These are phyloP conservation scores for Cordilura impudica DNA, from an alignment of 2,888 invertebrate genomes.

Conservation along the genomic window DNA sequence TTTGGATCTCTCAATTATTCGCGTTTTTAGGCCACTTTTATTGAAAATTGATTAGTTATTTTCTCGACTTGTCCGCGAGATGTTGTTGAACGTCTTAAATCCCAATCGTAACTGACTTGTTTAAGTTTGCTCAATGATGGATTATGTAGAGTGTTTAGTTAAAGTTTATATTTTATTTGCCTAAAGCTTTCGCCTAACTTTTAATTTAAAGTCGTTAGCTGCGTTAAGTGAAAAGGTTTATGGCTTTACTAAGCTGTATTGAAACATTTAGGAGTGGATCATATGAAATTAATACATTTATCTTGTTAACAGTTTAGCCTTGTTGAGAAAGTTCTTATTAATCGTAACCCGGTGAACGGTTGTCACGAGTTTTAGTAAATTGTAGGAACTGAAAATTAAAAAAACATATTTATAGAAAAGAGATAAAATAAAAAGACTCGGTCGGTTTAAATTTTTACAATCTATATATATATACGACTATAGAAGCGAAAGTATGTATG, in stretches of 20 bases:
- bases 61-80: conserved; percentile 28
- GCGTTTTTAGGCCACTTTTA: conserved; percentile 54
- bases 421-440: too few relatives aligned
- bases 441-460: too few relatives aligned
- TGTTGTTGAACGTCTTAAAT: conserved; percentile 38
- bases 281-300: too few relatives aligned
- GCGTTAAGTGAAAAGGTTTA: neutral
- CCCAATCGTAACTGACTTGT: conserved; percentile 33
- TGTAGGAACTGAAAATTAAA: too few relatives aligned
- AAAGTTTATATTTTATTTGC: neutral
- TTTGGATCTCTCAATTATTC: conserved; percentile 37
- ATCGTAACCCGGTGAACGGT: too few relatives aligned
- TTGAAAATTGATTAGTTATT: neutral
- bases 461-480: too few relatives aligned
- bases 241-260: neutral
- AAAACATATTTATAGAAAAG: too few relatives aligned
- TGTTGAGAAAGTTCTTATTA: too few relatives aligned
- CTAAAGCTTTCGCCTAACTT: conserved; percentile 9
- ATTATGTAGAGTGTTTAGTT: neutral
- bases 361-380: too few relatives aligned
- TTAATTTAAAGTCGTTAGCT: neutral
- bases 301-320: too few relatives aligned
- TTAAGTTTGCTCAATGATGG: neutral
- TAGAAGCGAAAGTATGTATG: too few relatives aligned
- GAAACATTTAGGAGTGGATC: too few relatives aligned